Conservation (phyloP, 2,888 invertebrate genomes). For the Danaus chrysippus region DNA sequence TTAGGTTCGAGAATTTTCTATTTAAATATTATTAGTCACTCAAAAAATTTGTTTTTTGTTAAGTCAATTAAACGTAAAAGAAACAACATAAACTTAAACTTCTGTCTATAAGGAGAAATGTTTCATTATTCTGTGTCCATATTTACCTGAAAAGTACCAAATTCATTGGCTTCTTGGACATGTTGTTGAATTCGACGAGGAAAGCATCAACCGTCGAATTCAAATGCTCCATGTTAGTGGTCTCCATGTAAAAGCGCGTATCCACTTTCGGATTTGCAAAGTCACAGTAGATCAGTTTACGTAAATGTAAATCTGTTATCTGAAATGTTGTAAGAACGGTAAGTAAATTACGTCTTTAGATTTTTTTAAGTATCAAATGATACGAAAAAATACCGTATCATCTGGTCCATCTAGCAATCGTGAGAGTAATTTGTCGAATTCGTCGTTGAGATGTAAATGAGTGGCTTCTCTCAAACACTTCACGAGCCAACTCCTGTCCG, state of each 20-base stretch:
- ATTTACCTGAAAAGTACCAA: conserved; percentile 90
- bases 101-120: background rate
- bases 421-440: conserved; percentile 84
- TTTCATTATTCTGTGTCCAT: background rate
- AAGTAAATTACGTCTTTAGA: background rate
- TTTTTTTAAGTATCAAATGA: background rate
- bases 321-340: conserved; percentile 42
- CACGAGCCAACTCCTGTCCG: conserved; percentile 90
- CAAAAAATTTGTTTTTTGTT: no score
- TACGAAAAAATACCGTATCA: conserved; percentile 40
- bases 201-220: conserved; percentile 92
- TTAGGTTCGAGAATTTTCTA: no score
- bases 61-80: no score
- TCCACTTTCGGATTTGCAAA: conserved; percentile 97
- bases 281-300: conserved; percentile 95
- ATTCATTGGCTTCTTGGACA: conserved; percentile 98
- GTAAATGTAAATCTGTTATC: conserved; percentile 89
- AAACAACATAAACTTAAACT: no score
- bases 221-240: conserved; percentile 88
- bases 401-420: conserved; percentile 71
- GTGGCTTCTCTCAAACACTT: conserved; percentile 82
- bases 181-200: conserved; percentile 94
- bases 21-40: no score
- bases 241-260: conserved; percentile 92
- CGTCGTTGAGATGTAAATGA: conserved; percentile 78